phyloP scores from a whole-genome alignment of 2,113 vertebrate genomes.

The Danio rerio region GRCz12tu NC_133188.1:2915501-2916000 shows the following conservation, averaged over 20 bases:
- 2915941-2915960: too few species aligned
- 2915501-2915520: conserved; percentile 25
- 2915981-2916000: too few species aligned
- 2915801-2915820: too few species aligned
- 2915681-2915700: conserved; percentile 32
- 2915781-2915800: too few species aligned
- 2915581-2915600: background rate
- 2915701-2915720: conserved; percentile 32
- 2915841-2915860: too few species aligned
- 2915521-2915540: conserved; percentile 17
- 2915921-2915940: too few species aligned
- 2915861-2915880: too few species aligned
- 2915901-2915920: too few species aligned
- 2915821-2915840: too few species aligned
- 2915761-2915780: too few species aligned
- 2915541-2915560: conserved; percentile 20
- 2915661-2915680: conserved; percentile 36
- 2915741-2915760: background rate
- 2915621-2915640: background rate
- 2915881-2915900: too few species aligned
- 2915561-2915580: conserved; percentile 14
- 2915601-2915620: conserved; percentile 14
- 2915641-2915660: conserved; percentile 2
- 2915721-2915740: conserved; percentile 27
- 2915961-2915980: too few species aligned